Evolutionary conservation across 2,888 invertebrate genomes (phyloP).

Genomic region (Actias luna): DNA sequence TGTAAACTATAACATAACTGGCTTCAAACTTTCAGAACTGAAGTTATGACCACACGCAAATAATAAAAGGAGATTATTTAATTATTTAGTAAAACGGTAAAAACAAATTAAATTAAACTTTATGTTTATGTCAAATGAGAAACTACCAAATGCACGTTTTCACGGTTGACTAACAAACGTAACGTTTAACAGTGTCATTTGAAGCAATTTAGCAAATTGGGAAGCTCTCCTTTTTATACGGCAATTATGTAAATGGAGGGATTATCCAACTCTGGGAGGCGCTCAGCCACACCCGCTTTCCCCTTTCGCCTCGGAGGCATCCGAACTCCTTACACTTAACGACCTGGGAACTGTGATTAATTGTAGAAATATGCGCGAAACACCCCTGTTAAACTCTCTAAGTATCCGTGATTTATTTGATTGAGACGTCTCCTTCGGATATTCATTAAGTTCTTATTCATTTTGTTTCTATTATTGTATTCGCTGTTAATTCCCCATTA

Average conservation of each 20-base stretch:
- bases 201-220: constrained; percentile 81
- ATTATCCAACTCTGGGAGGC: constrained; percentile 77
- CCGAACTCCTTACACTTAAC: constrained; percentile 63
- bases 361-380: constrained; percentile 54
- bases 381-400: constrained; percentile 53
- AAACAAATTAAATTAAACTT: neutral
- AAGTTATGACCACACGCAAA: neutral
- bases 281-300: constrained; percentile 69
- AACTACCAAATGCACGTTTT: neutral
- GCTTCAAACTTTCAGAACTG: neutral
- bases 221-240: constrained; percentile 80
- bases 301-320: constrained; percentile 66
- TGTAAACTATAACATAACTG: neutral
- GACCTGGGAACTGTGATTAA: constrained; percentile 76
- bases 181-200: constrained; percentile 66
- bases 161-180: constrained; percentile 11
- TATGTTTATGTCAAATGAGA: neutral
- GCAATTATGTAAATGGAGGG: constrained; percentile 82
- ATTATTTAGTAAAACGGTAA: neutral
- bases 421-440: constrained; percentile 63
- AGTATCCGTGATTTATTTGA: constrained; percentile 69
- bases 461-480: constrained; percentile 32
- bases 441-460: constrained; percentile 57
- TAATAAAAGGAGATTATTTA: neutral
- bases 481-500: constrained; percentile 9